These are phyloP conservation scores for Sylvilagus floridanus DNA, from an alignment of 2,797 vertebrate species.

Conservation along the genomic window DNA sequence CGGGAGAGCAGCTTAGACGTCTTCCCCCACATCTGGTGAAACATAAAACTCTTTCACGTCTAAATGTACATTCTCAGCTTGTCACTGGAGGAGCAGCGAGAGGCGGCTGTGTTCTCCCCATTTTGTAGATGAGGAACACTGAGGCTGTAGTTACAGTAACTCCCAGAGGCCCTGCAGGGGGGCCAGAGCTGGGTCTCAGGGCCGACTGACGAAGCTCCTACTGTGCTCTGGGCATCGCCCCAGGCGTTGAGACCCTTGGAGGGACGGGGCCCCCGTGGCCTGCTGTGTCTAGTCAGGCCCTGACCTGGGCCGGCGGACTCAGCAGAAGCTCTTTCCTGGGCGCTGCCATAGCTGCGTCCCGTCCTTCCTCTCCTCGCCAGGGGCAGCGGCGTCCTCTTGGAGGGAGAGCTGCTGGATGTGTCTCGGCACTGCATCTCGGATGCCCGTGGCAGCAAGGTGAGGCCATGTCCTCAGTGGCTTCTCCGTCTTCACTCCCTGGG, in stretches of 20 bases:
- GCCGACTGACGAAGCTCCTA: neutral
- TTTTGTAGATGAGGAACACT: neutral
- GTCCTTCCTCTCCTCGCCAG: conserved; percentile 80
- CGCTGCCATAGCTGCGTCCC: neutral
- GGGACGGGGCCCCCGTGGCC: too few relatives aligned
- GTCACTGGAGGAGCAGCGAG: neutral
- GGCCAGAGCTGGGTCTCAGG: neutral
- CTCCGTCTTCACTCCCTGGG: neutral
- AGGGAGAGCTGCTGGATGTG: conserved; percentile 91
- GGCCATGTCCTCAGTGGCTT: neutral
- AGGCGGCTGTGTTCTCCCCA: neutral
- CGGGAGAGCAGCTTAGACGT: neutral
- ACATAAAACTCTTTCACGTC: neutral
- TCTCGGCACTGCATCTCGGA: conserved; percentile 92
- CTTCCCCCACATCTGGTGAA: neutral
- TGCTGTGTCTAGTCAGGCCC: neutral
- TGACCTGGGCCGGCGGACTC: neutral
- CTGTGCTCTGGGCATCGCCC: too few relatives aligned
- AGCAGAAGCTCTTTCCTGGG: neutral
- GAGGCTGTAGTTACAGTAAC: neutral
- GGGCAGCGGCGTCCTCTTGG: conserved; percentile 90
- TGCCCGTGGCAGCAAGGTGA: conserved; percentile 89
- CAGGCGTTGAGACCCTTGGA: neutral
- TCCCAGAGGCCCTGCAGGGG: neutral
- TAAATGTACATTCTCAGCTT: rapidly evolving